These are phyloP conservation scores for Philopedon plagiatum DNA, from an alignment of 2,888 invertebrate species.

Conservation along the genomic window DNA sequence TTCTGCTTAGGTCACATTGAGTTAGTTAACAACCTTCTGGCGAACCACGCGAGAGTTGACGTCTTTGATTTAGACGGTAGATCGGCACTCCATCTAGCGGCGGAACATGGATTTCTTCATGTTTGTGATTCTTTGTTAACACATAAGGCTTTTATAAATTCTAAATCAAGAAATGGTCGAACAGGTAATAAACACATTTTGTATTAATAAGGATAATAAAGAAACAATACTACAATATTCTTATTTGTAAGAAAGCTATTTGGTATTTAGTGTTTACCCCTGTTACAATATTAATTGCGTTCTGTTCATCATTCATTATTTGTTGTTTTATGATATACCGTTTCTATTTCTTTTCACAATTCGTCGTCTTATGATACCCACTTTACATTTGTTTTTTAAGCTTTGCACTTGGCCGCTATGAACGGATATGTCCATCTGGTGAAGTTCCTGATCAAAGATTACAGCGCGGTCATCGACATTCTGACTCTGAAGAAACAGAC, in stretches of 20 bases:
- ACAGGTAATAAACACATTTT: conserved; percentile 75
- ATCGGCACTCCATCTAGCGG: conserved; percentile 95
- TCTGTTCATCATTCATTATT: too few relatives aligned
- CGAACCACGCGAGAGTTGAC: conserved; percentile 97
- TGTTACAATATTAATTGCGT: too few relatives aligned
- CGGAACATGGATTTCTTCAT: conserved; percentile 92
- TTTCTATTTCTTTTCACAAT: too few relatives aligned
- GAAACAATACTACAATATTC: conserved; percentile 6
- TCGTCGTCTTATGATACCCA: too few relatives aligned
- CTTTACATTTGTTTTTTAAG: neutral
- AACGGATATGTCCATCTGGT: conserved; percentile 84
- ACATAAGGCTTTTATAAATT: conserved; percentile 98
- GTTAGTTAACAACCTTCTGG: conserved; percentile 89
- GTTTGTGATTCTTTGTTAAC: conserved; percentile 91
- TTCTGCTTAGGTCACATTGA: conserved; percentile 79
- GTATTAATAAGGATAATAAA: neutral
- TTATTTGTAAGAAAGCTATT: too few relatives aligned
- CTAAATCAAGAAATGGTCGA: conserved; percentile 96
- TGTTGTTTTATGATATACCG: too few relatives aligned
- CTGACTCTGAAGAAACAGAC: conserved; percentile 97
- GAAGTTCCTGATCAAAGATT: conserved; percentile 93
- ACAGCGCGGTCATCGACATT: conserved; percentile 96
- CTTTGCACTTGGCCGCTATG: conserved; percentile 50
- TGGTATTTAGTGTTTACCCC: too few relatives aligned
- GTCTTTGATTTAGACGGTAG: conserved; percentile 97